These are phyloP conservation scores for Acronicta psi DNA, from an alignment of 2,888 invertebrate genomes.

Conservation along the genomic window DNA sequence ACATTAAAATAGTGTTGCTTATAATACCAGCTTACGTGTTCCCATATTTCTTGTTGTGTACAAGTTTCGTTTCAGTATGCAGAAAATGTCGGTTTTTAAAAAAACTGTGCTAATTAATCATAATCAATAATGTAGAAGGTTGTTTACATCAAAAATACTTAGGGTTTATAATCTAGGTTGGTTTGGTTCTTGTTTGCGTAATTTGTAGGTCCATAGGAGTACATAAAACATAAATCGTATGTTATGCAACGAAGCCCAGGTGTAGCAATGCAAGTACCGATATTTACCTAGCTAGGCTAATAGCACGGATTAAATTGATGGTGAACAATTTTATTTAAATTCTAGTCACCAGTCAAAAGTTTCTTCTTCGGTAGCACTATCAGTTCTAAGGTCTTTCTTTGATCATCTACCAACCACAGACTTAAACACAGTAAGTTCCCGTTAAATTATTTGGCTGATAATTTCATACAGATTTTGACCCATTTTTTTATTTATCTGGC, in stretches of 20 bases:
- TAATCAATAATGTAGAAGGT: neutral
- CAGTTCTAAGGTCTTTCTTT: no score
- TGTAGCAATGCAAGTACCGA: constrained; percentile 6
- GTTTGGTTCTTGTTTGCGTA: neutral
- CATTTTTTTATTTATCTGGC: no score
- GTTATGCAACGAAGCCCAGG: constrained; percentile 8
- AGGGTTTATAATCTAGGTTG: neutral
- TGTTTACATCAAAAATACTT: neutral
- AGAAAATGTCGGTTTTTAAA: constrained; percentile 11
- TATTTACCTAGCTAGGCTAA: constrained; percentile 6
- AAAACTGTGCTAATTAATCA: constrained; percentile 12
- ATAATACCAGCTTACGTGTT: constrained; percentile 10
- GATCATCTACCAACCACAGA: no score
- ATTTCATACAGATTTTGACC: no score
- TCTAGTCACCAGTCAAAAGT: no score
- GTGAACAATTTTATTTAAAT: neutral
- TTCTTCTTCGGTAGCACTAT: no score
- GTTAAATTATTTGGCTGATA: no score
- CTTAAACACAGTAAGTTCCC: no score
- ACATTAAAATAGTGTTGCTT: constrained; percentile 24
- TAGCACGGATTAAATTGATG: neutral
- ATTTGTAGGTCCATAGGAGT: constrained; percentile 4
- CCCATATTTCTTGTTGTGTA: constrained; percentile 5
- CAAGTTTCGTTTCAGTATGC: constrained; percentile 8
- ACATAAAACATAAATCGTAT: neutral